phyloP scores from a whole-genome alignment of 2,113 vertebrate species.

The Apteryx owenii region DNA sequence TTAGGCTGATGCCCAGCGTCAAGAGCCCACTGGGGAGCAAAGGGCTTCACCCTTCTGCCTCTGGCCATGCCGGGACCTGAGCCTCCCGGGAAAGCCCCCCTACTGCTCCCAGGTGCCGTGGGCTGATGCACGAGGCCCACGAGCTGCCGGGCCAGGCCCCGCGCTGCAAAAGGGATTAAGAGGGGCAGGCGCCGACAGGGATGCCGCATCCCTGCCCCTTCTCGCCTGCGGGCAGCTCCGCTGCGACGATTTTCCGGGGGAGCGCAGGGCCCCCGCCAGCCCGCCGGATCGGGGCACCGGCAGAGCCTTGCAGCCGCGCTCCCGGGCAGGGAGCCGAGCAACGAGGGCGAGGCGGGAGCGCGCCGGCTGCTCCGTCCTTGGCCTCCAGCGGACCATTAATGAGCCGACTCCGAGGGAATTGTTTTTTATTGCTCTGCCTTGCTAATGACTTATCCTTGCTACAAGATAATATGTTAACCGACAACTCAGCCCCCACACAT shows the following conservation, averaged over 20 bases:
- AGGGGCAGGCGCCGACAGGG: background rate
- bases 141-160: background rate
- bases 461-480: background rate
- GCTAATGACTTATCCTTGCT: background rate
- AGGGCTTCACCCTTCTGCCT: background rate
- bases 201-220: no score
- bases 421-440: background rate
- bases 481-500: background rate
- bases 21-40: background rate
- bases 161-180: no score
- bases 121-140: accelerated
- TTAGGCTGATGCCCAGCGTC: background rate
- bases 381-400: background rate
- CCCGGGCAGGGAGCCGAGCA: background rate
- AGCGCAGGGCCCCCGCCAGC: background rate
- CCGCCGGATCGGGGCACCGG: accelerated
- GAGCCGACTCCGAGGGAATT: background rate
- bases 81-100: background rate
- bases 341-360: background rate
- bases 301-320: accelerated
- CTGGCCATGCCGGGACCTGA: background rate
- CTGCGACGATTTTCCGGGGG: accelerated
- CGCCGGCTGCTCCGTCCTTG: background rate
- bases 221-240: accelerated
- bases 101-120: background rate